Evolutionary conservation across 1,140 invertebrate genomes (phyloP), one percentile per base, ranked within the genome.

Genomic region (Pseudomyrmex pallidus): DNA sequence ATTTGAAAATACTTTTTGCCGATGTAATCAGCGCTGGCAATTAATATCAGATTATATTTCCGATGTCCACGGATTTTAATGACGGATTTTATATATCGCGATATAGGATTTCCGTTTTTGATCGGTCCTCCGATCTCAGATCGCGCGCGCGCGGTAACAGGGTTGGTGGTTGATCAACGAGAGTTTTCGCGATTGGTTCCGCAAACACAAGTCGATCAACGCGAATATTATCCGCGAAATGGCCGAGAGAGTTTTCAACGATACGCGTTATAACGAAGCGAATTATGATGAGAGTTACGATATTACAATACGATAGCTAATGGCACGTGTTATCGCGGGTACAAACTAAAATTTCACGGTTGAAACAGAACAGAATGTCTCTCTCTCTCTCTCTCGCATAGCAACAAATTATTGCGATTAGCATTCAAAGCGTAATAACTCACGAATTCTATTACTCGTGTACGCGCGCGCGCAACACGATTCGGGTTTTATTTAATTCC

Each of bases 321-420:
- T 83, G 73, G 66, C 50, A 63, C 20, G 54, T 70, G 54, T 70
- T 82, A 87, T 68, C 74, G 46, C 25, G 44, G 22, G 50, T 73
- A 83, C 83, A 66, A 85, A 85, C 61, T 52, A 84, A 72, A 83
- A 85, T 85, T 87, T 83, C 70, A 74, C 67, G 73, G 52, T 52
- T 62, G 48, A 74, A 76, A 54, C 44, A 35, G 35, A 59, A 50
- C 66, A 56, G 68, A 35, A 56, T 52, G 12, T 50, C 57, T 22
- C 20, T 22, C 20, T 22, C 20, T 22, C 20, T 22, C 20, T 13
- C 50, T 35, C 5, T 13, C 61, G 61, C 17, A 56, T 13, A 44
- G 68, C 10, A 52, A 83, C 50, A 84, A 88, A 87, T 88, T 87
- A 87, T 88, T 72, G 59, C 74, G 68, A 87, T 82, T 80, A 57